These are phyloP conservation scores for Philotrypesis tridentata DNA, from an alignment of 1,140 invertebrate species.

Conservation along the genomic window DNA sequence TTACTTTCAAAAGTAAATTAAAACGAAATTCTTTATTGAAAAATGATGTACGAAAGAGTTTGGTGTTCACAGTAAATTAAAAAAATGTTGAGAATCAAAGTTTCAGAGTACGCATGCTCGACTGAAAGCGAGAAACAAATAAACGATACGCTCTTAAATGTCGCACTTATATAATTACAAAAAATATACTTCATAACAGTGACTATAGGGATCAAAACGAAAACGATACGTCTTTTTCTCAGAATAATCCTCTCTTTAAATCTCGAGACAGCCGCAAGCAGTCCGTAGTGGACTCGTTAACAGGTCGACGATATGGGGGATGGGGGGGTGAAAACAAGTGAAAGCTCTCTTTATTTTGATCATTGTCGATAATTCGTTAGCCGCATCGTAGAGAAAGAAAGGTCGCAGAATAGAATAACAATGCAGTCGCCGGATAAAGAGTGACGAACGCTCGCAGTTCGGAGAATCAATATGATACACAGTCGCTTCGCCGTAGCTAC, in stretches of 20 bases:
- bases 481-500: background rate
- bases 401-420: background rate
- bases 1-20: too few relatives aligned
- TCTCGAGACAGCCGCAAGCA: background rate
- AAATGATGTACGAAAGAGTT: too few relatives aligned
- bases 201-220: background rate
- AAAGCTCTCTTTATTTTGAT: constrained; percentile 44
- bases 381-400: too few relatives aligned
- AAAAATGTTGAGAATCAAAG: too few relatives aligned
- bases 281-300: background rate
- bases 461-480: background rate
- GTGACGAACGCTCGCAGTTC: background rate
- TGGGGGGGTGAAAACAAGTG: background rate
- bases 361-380: constrained; percentile 29
- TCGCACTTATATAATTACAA: background rate
- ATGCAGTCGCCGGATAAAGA: background rate
- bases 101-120: too few relatives aligned
- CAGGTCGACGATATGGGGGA: background rate
- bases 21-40: too few relatives aligned
- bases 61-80: too few relatives aligned
- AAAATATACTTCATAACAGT: background rate
- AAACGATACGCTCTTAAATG: background rate
- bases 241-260: constrained; percentile 7
- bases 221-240: constrained; percentile 43
- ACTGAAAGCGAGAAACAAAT: too few relatives aligned